Percentiles rank a stretch among this genome's conserved stretches.
phyloP scores from a whole-genome alignment of 2,113 vertebrate genomes.

The Columba livia region DNA sequence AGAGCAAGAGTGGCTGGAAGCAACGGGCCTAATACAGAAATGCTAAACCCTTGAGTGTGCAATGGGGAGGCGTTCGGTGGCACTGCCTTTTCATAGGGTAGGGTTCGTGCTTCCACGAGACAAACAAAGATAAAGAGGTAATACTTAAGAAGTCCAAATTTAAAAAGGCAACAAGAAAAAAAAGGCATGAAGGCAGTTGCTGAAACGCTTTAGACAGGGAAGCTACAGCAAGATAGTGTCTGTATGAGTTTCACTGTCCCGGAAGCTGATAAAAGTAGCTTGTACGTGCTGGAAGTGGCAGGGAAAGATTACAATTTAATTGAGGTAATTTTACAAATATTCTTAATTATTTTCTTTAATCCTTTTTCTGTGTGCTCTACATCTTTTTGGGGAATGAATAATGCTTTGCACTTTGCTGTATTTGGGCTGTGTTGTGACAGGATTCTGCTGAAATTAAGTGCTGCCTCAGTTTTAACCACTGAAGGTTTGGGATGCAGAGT shows the following conservation, averaged over 20 bases:
- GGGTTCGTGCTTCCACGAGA: background rate
- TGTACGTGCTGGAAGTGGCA: rapidly evolving
- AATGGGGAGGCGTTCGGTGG: rapidly evolving
- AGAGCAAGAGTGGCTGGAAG: background rate
- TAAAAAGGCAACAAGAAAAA: background rate
- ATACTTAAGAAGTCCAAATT: background rate
- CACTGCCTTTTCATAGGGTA: background rate
- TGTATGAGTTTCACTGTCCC: background rate
- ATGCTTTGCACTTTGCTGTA: background rate
- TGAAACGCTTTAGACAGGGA: background rate
- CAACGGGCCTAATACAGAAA: background rate
- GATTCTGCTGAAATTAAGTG: background rate
- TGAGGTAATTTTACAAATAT: background rate
- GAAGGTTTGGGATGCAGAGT: background rate
- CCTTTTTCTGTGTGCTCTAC: background rate
- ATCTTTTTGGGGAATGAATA: background rate
- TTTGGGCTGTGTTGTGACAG: background rate
- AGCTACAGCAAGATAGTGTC: background rate
- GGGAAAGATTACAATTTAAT: background rate
- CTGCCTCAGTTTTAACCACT: background rate
- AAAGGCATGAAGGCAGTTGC: rapidly evolving
- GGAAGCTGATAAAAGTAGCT: background rate
- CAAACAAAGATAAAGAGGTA: background rate
- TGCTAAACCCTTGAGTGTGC: background rate
- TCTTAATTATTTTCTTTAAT: background rate